phyloP scores from a whole-genome alignment of 2,888 invertebrate genomes.

The Zele albiditarsus region DNA sequence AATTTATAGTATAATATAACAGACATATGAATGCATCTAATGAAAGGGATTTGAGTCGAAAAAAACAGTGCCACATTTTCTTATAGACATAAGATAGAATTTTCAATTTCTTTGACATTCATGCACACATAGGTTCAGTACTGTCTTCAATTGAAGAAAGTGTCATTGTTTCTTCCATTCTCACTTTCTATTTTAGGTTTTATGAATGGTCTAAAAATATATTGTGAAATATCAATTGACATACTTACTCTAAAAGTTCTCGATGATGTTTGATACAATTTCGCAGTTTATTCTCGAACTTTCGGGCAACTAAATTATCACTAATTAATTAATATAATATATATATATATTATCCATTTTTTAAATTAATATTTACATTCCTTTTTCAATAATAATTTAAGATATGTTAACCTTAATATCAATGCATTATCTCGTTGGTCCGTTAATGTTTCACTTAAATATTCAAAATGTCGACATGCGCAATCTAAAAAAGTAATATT shows the following conservation, averaged over 20 bases:
- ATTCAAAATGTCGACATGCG: conserved; percentile 51
- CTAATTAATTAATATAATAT: background rate
- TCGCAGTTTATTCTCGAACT: conserved; percentile 50
- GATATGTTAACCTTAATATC: conserved; percentile 32
- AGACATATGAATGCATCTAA: background rate
- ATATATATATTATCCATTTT: background rate
- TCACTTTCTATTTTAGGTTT: too few relatives aligned
- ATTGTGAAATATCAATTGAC: background rate
- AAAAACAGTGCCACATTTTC: background rate
- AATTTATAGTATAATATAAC: background rate
- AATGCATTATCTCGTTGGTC: conserved; percentile 9
- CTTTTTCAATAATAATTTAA: background rate
- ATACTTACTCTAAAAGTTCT: conserved; percentile 51
- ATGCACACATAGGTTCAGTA: too few relatives aligned
- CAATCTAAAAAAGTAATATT: conserved; percentile 53
- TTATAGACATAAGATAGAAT: too few relatives aligned
- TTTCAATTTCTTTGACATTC: too few relatives aligned
- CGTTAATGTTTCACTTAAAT: conserved; percentile 50
- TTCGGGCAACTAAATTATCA: background rate
- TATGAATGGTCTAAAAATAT: too few relatives aligned
- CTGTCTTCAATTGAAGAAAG: too few relatives aligned
- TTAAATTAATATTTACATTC: background rate
- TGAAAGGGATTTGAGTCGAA: background rate
- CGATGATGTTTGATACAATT: conserved; percentile 50
- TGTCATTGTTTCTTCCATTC: too few relatives aligned